Percentiles rank a stretch among this genome's conserved stretches.
Conservation (phyloP, 2,888 invertebrate genomes). For the Balanococcus diminutus region DNA sequence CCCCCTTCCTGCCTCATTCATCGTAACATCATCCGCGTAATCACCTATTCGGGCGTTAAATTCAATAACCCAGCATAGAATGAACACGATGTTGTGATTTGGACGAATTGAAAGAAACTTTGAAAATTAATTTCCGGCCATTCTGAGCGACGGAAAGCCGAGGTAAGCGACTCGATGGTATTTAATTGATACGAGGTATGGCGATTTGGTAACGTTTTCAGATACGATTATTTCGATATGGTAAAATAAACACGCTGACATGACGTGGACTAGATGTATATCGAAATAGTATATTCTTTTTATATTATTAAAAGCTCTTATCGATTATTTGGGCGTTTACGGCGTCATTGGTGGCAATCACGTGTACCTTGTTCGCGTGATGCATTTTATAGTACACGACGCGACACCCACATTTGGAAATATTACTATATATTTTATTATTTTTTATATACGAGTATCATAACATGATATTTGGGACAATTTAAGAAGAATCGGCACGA, state of each 20-base stretch:
- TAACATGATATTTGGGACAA: neutral
- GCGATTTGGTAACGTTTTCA: neutral
- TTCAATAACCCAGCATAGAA: neutral
- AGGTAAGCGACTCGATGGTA: neutral
- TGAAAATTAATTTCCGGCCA: neutral
- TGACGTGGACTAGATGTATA: neutral
- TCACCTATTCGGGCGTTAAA: neutral
- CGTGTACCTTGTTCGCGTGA: neutral
- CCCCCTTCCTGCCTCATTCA: neutral
- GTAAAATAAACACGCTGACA: neutral
- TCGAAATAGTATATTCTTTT: constrained; percentile 6
- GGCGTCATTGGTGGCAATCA: neutral
- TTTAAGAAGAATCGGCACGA: neutral
- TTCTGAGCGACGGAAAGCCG: neutral
- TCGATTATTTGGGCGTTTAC: constrained; percentile 9
- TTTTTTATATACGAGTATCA: neutral
- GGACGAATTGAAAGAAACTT: neutral
- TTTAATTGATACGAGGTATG: neutral
- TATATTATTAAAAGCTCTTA: neutral
- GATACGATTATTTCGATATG: neutral
- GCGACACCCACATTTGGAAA: neutral
- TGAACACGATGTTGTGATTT: constrained; percentile 2
- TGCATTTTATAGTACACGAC: neutral
- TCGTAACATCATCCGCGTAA: neutral
- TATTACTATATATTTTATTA: neutral